Base-by-base conservation (phyloP, 2,113 vertebrate species). In the Vombatus ursinus region DNA sequence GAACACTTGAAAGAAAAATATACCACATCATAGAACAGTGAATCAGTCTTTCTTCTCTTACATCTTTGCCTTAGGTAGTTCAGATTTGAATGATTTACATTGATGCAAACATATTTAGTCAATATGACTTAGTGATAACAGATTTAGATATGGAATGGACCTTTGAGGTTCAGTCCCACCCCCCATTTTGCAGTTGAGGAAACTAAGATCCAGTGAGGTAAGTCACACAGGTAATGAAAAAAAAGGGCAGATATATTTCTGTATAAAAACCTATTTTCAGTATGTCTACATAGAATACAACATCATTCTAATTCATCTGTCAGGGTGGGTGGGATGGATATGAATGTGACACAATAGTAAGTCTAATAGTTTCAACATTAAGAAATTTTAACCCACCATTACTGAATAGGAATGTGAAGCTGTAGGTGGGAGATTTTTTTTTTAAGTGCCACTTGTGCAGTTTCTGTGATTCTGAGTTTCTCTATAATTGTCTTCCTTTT, bases 231-330 rank as follows among this genome's bases (percentile, higher is more conserved):
- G 12, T 44, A 84, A 84, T 23, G 8, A 44, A n/a, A n/a, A 44
- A 44, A 31, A 31, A 61, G 22, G 22, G 47, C 50, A 94, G 95
- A 93, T 91, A 77, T 95, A 53, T 94, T 96, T 96, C 90, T 77
- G 91, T 93, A 95, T 57, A 91, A 92, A 92, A 92, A 12, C 31
- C 6, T 50, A 89, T 96, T 94, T 93, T 24, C 48, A 90, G 92
- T 68, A 90, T 9, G 0, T 57, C 51, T 84, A 89, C 6, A 89
- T 28, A 95, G 91, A 61, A 50, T 28, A 47, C 52, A 23, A n/a
- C 24, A 23, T 6, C n/a, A 3, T 50, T 84, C 31, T 94, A 12
- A 92, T 52, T 94, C 89, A 57, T 52, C 90, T 37, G 12, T 5
- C 47, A 77, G 44, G 90, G 93, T n/a, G 28, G 91, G 91, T 50